phyloP scores from a whole-genome alignment of 2,113 vertebrate genomes.

The Baryphthengus martii region DNA sequence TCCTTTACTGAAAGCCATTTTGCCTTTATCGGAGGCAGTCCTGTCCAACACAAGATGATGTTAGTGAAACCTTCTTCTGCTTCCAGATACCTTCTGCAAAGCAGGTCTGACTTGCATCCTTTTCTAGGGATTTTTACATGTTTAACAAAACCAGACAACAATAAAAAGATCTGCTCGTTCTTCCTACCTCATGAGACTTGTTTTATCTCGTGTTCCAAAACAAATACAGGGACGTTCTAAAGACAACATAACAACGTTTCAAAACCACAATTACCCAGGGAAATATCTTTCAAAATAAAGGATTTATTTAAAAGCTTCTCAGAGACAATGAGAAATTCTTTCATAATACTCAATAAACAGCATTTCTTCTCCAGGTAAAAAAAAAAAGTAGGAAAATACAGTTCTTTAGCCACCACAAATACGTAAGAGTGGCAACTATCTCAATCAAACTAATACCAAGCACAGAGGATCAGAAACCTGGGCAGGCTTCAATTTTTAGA shows the following conservation, averaged over 20 bases:
- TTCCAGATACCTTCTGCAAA: not conserved
- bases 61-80: not conserved
- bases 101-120: not conserved
- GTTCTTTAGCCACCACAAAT: not conserved
- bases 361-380: not conserved
- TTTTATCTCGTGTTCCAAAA: not conserved
- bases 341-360: not conserved
- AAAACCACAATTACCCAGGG: not conserved
- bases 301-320: not conserved
- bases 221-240: not conserved
- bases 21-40: slow-evolving; percentile 39
- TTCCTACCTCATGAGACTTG: not conserved
- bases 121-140: not conserved
- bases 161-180: not conserved
- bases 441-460: not conserved
- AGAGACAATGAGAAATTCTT: not conserved
- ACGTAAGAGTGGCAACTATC: fast-evolving
- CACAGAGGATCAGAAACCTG: not conserved
- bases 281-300: not conserved
- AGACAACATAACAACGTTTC: not conserved
- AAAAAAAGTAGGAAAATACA: not conserved
- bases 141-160: not conserved
- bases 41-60: slow-evolving; percentile 52
- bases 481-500: not conserved
- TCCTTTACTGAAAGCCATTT: slow-evolving; percentile 98